Conservation (phyloP, 2,888 invertebrate genomes). For the Macrosoma leucophasiata region DNA sequence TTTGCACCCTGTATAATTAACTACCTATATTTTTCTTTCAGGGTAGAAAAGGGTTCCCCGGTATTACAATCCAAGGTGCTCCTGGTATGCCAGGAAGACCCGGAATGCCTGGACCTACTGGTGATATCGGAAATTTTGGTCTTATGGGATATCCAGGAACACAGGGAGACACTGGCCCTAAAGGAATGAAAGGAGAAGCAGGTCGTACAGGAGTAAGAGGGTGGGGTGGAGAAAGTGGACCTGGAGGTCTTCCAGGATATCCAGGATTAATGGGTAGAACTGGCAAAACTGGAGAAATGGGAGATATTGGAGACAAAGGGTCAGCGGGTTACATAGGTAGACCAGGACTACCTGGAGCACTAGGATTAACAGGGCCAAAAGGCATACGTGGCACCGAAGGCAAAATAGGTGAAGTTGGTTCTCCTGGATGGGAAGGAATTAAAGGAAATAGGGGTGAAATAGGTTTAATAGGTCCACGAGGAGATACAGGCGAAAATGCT, state of each 20-base stretch:
- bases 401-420: slow-evolving; percentile 36
- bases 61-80: slow-evolving; percentile 73
- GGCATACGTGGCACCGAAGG: slow-evolving; percentile 75
- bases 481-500: slow-evolving; percentile 77
- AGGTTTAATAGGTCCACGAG: slow-evolving; percentile 74
- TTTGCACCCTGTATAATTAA: neutral
- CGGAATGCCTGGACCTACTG: slow-evolving; percentile 82
- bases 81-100: slow-evolving; percentile 82
- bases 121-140: slow-evolving; percentile 73
- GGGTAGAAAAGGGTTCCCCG: slow-evolving; percentile 62
- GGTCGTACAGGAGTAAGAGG: slow-evolving; percentile 57
- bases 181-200: slow-evolving; percentile 75
- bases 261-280: slow-evolving; percentile 50
- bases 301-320: slow-evolving; percentile 64
- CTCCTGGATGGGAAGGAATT: slow-evolving; percentile 41
- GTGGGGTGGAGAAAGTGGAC: slow-evolving; percentile 48
- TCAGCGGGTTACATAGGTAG: slow-evolving; percentile 81
- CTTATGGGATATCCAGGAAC: slow-evolving; percentile 55
- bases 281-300: slow-evolving; percentile 48
- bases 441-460: slow-evolving; percentile 68
- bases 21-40: slow-evolving; percentile 30
- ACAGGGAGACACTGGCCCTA: slow-evolving; percentile 55
- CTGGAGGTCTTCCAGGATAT: slow-evolving; percentile 57
- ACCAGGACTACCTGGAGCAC: slow-evolving; percentile 79
- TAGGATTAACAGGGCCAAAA: slow-evolving; percentile 40